A percentile compares a stretch with the other conserved stretches of the same genome.
These are phyloP conservation scores for Carettochelys insculpta DNA, from an alignment of 2,113 vertebrate species.

Conservation along the genomic window DNA sequence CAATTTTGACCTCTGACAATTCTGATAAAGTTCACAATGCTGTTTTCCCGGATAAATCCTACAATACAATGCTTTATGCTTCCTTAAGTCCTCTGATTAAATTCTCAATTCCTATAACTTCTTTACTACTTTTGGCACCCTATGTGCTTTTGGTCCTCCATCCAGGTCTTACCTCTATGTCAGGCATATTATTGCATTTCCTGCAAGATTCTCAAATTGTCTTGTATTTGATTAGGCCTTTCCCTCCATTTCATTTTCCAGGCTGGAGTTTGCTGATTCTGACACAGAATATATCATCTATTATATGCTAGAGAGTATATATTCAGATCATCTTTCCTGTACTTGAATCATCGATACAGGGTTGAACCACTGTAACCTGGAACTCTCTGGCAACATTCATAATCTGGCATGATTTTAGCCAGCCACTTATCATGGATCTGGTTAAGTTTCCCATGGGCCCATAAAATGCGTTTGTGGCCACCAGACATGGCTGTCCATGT, in stretches of 20 bases:
- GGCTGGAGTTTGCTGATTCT: neutral
- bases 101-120: neutral
- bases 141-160: neutral
- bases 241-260: neutral
- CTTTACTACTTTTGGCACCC: neutral
- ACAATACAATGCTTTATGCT: neutral
- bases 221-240: neutral
- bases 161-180: neutral
- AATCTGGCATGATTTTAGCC: too few species aligned
- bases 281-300: neutral
- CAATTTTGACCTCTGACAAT: neutral
- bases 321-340: neutral
- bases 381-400: too few species aligned
- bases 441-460: too few species aligned
- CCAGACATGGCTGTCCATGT: too few species aligned
- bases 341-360: neutral
- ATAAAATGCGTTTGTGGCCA: too few species aligned
- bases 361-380: too few species aligned
- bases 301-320: neutral
- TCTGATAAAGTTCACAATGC: neutral
- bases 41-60: neutral
- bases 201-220: neutral
- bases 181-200: neutral
- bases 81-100: neutral
- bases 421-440: too few species aligned